A percentile compares a stretch with the other conserved stretches of the same genome.
Evolutionary conservation across 1,140 invertebrate species (phyloP).

Genomic region (Anagrus nilaparvatae): DNA sequence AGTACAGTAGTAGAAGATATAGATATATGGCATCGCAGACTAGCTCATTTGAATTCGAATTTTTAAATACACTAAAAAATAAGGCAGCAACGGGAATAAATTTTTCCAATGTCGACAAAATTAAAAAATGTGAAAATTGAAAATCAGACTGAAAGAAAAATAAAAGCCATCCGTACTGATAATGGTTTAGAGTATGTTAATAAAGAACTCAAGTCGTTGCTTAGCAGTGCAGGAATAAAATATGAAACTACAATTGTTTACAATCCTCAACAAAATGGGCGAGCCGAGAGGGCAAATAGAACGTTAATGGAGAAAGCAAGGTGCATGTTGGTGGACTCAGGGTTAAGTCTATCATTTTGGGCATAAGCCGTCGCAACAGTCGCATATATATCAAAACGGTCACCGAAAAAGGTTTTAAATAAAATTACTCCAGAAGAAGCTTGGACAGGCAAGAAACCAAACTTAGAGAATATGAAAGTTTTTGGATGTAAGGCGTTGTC

Average conservation of each 20-base stretch:
- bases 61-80: too few relatives aligned
- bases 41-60: too few relatives aligned
- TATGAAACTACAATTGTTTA: slow-evolving; percentile 19
- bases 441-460: slow-evolving; percentile 21
- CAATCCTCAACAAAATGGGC: slow-evolving; percentile 28
- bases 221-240: slow-evolving; percentile 3
- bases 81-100: too few relatives aligned
- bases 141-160: not conserved
- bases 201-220: not conserved
- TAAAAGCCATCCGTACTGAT: slow-evolving; percentile 10
- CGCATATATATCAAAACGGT: slow-evolving; percentile 19
- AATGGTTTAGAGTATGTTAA: slow-evolving; percentile 1
- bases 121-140: too few relatives aligned
- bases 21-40: too few relatives aligned
- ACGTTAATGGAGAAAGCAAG: slow-evolving; percentile 9
- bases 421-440: slow-evolving; percentile 21
- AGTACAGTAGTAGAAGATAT: too few relatives aligned
- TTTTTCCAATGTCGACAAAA: too few relatives aligned
- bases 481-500: slow-evolving; percentile 30
- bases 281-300: slow-evolving; percentile 24
- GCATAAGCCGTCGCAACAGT: not conserved
- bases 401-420: not conserved
- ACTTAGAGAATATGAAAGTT: slow-evolving; percentile 26
- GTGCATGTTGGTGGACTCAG: slow-evolving; percentile 13
- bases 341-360: slow-evolving; percentile 9